Evolutionary conservation across 2,888 invertebrate species (phyloP).

Genomic region (Galerucella nymphaeae): DNA sequence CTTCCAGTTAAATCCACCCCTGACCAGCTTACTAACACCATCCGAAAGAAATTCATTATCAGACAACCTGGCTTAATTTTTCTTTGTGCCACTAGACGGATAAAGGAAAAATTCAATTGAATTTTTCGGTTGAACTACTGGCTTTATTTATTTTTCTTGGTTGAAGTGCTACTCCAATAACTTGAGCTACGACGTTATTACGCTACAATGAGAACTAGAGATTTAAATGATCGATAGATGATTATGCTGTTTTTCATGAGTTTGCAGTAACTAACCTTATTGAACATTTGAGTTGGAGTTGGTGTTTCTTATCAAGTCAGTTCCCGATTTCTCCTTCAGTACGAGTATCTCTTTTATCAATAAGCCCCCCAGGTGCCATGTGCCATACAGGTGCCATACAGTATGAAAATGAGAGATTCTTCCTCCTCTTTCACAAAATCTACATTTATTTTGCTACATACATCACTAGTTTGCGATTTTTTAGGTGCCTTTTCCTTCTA

Average conservation of each 20-base stretch:
- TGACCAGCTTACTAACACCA: slow-evolving; percentile 2
- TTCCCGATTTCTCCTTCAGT: too few relatives aligned
- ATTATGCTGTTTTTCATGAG: not conserved
- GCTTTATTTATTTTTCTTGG: not conserved
- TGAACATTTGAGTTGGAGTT: too few relatives aligned
- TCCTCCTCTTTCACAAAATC: too few relatives aligned
- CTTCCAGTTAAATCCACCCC: not conserved
- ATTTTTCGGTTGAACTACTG: slow-evolving; percentile 4
- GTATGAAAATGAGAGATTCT: too few relatives aligned
- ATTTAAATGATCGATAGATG: not conserved
- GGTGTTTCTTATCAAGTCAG: too few relatives aligned
- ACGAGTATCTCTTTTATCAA: too few relatives aligned
- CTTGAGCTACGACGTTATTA: not conserved
- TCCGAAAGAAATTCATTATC: slow-evolving; percentile 29
- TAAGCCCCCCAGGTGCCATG: too few relatives aligned
- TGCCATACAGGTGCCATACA: too few relatives aligned
- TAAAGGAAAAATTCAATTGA: slow-evolving; percentile 10
- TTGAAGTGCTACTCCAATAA: slow-evolving; percentile 8
- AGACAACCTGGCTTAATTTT: slow-evolving; percentile 21
- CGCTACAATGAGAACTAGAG: not conserved
- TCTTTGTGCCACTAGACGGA: slow-evolving; percentile 5
- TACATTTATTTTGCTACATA: too few relatives aligned
- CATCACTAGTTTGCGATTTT: too few relatives aligned
- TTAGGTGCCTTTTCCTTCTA: too few relatives aligned
- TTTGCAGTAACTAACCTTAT: not conserved